These are phyloP conservation scores for Phoxinus phoxinus DNA, from an alignment of 2,113 vertebrate species.

Conservation along the genomic window DNA sequence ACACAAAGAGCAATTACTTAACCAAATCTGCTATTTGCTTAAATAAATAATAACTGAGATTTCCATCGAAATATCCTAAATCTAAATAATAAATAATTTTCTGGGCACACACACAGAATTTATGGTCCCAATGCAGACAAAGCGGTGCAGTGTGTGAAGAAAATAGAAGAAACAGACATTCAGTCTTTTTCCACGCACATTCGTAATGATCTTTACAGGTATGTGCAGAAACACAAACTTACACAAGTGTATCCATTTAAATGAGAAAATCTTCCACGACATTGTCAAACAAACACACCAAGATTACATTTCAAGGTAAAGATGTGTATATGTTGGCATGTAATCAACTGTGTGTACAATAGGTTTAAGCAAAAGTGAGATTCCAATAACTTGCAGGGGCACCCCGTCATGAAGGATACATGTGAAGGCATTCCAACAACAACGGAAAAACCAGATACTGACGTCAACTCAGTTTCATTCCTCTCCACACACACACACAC, in stretches of 20 bases:
- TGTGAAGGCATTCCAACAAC: conserved; percentile 37
- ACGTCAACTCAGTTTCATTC: conserved; percentile 44
- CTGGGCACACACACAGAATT: background rate
- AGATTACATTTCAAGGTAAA: conserved; percentile 16
- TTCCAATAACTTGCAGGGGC: background rate
- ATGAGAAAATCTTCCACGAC: background rate
- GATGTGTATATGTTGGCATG: background rate
- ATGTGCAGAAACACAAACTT: background rate
- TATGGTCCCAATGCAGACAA: background rate
- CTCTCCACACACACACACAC: background rate
- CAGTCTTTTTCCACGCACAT: background rate
- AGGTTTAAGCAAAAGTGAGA: background rate
- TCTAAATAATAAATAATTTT: background rate
- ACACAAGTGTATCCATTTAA: conserved; percentile 10
- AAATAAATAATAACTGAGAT: background rate
- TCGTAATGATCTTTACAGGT: background rate
- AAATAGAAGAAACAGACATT: conserved; percentile 2
- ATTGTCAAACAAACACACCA: conserved; percentile 8
- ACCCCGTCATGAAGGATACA: background rate
- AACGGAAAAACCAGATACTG: conserved; percentile 45
- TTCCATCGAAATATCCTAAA: background rate
- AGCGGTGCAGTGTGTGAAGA: conserved; percentile 9
- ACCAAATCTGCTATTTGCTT: background rate
- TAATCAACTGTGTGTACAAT: background rate
- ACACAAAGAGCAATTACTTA: background rate